These are phyloP conservation scores for Diuraphis noxia DNA, from an alignment of 1,140 invertebrate genomes.

Conservation along the genomic window DNA sequence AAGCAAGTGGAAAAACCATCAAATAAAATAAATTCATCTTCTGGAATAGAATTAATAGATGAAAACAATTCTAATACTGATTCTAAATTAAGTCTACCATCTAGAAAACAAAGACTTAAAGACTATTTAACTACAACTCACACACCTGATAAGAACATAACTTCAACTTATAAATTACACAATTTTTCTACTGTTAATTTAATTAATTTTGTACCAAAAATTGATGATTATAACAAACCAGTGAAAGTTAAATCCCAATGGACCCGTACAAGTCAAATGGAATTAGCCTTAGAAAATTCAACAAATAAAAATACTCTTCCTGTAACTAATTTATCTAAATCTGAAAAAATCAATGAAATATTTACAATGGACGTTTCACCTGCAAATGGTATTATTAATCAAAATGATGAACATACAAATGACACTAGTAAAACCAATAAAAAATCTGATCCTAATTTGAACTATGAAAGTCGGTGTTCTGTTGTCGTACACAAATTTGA, in stretches of 20 bases:
- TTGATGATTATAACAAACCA: conserved; percentile 64
- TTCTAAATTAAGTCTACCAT: not conserved
- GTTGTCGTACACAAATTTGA: not conserved
- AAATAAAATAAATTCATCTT: not conserved
- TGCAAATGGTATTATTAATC: not conserved
- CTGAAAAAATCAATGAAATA: not conserved
- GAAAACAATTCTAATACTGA: not conserved
- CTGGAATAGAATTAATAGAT: not conserved
- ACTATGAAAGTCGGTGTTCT: not conserved
- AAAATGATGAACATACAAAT: not conserved
- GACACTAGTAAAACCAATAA: not conserved
- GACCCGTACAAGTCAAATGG: conserved; percentile 79
- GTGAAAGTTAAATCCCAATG: conserved; percentile 86
- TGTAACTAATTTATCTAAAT: not conserved
- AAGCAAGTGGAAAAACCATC: conserved; percentile 12
- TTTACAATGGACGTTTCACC: not conserved
- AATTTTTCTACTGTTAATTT: not conserved
- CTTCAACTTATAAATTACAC: not conserved
- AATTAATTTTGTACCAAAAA: not conserved
- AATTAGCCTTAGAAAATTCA: conserved; percentile 64
- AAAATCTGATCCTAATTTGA: not conserved
- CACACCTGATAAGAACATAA: not conserved
- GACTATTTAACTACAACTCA: not conserved
- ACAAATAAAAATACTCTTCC: not conserved
- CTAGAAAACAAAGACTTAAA: conserved; percentile 27